Evolutionary conservation across 2,113 vertebrate genomes (phyloP).

Genomic region (Gobiocypris rarus): DNA sequence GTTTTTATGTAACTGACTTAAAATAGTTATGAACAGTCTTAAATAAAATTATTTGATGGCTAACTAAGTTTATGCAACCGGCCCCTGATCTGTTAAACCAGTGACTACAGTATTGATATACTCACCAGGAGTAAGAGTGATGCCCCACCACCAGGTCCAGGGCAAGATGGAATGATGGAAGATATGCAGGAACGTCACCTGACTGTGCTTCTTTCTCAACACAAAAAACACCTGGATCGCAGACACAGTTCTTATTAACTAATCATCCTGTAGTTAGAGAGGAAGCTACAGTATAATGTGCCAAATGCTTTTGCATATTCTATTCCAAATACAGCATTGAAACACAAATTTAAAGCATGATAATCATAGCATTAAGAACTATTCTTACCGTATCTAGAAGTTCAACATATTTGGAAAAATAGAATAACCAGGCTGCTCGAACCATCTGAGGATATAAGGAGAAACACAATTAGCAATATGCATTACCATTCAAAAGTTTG

Average conservation of each 20-base stretch:
- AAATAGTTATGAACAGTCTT: no score
- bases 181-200: conserved; percentile 96
- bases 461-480: background rate
- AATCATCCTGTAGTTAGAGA: background rate
- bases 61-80: no score
- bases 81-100: background rate
- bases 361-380: background rate
- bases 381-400: conserved; percentile 92
- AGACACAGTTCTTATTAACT: background rate
- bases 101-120: background rate
- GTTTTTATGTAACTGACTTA: no score
- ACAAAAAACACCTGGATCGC: conserved; percentile 89
- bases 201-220: conserved; percentile 92
- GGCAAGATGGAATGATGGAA: conserved; percentile 97
- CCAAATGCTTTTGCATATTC: background rate
- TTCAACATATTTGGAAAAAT: conserved; percentile 93
- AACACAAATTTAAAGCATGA: background rate
- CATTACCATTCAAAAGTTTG: background rate
- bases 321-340: background rate
- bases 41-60: no score
- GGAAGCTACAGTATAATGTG: background rate
- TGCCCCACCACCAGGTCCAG: conserved; percentile 98
- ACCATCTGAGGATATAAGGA: conserved; percentile 84
- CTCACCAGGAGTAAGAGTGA: conserved; percentile 90
- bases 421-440: conserved; percentile 88